A percentile compares a stretch with the other conserved stretches of the same genome.
Conservation (phyloP, 2,113 vertebrate genomes). For the Microcebus griseorufus region DNA sequence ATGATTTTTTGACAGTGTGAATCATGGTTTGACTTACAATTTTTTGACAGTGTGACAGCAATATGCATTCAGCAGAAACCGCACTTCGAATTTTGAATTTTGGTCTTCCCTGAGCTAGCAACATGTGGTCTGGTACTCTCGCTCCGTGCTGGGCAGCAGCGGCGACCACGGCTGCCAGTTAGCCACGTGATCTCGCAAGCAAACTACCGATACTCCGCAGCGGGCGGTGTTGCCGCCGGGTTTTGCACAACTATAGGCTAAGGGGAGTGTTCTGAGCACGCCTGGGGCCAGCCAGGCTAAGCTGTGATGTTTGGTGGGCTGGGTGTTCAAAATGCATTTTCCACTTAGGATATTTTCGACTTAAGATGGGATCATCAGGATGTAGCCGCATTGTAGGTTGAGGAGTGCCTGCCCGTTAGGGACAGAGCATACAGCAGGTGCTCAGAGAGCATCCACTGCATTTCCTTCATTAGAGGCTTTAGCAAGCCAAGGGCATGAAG, state of each 20-base stretch:
- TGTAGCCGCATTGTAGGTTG: background rate
- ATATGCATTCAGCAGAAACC: background rate
- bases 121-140: background rate
- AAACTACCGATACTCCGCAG: background rate
- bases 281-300: background rate
- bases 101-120: background rate
- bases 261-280: background rate
- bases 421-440: background rate
- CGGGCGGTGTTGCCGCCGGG: background rate
- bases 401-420: background rate
- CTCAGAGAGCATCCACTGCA: accelerated
- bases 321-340: background rate
- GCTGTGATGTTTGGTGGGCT: background rate
- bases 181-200: background rate
- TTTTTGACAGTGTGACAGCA: background rate
- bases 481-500: background rate
- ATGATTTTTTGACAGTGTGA: background rate
- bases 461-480: too few relatives aligned
- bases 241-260: background rate
- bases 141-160: background rate
- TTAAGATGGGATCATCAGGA: background rate
- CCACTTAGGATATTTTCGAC: background rate
- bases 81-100: background rate
- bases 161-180: background rate
- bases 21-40: too few relatives aligned